Conservation (phyloP, 2,888 invertebrate genomes). For the Dryobota labecula region DNA sequence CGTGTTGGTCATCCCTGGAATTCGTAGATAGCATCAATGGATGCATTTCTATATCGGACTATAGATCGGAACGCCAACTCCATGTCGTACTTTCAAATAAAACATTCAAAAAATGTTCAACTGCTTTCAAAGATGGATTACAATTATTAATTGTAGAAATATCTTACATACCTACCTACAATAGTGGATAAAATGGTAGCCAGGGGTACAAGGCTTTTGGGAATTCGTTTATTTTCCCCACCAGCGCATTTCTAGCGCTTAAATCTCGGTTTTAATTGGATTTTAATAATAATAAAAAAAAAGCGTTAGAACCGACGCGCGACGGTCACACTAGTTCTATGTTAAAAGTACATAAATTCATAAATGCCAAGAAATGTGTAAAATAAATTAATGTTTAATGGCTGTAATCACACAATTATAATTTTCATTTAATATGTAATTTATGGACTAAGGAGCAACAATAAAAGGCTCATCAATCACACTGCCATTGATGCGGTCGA, state of each 20-base stretch:
- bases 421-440: constrained; percentile 2
- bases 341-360: not conserved
- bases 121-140: constrained; percentile 11
- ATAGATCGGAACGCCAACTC: constrained; percentile 42
- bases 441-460: constrained; percentile 32
- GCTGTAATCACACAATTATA: not conserved
- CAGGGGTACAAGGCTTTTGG: not conserved
- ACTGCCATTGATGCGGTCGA: constrained; percentile 55
- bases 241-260: no score
- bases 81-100: constrained; percentile 29
- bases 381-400: not conserved
- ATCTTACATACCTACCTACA: not conserved
- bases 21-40: constrained; percentile 42
- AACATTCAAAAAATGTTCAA: constrained; percentile 12
- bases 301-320: not conserved
- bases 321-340: no score
- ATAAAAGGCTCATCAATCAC: constrained; percentile 68
- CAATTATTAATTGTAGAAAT: constrained; percentile 2
- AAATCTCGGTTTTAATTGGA: not conserved
- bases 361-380: not conserved
- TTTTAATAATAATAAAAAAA: not conserved
- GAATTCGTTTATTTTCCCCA: no score
- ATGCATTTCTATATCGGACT: constrained; percentile 33
- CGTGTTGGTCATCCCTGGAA: constrained; percentile 23
- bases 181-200: not conserved